phyloP scores from a whole-genome alignment of 2,888 invertebrate species.

The Portevinia maculata region DNA sequence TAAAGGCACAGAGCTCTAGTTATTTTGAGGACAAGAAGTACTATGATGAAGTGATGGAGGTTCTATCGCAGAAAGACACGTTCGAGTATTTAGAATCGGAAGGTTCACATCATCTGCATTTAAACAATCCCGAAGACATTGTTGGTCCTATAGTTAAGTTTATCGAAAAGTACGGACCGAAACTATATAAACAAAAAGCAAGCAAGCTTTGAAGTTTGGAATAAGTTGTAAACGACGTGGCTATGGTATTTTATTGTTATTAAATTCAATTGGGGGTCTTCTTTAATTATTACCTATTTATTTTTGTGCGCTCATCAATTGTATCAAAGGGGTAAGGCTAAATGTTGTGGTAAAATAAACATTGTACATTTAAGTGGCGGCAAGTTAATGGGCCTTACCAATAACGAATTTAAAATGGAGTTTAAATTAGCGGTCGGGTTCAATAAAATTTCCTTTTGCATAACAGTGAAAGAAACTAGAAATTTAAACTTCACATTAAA shows the following conservation, averaged over 20 bases:
- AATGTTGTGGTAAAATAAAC: conserved; percentile 1
- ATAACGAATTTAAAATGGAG: no score
- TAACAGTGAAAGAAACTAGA: no score
- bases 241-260: not conserved
- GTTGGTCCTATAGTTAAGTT: conserved; percentile 85
- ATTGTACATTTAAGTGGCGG: not conserved
- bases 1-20: conserved; percentile 85
- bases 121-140: conserved; percentile 86
- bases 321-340: not conserved
- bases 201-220: conserved; percentile 76
- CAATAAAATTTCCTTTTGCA: no score
- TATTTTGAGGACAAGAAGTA: conserved; percentile 85
- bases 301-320: not conserved
- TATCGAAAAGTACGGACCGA: conserved; percentile 85
- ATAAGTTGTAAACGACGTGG: not conserved
- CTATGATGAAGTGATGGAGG: conserved; percentile 85
- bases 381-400: no score
- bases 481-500: no score
- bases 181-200: conserved; percentile 85
- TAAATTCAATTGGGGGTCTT: not conserved
- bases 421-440: no score
- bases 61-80: conserved; percentile 84
- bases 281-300: conserved; percentile 4
- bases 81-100: conserved; percentile 86
- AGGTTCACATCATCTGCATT: conserved; percentile 89